Conservation (phyloP, 2,888 invertebrate genomes). For the Macrophya alboannulata region DNA sequence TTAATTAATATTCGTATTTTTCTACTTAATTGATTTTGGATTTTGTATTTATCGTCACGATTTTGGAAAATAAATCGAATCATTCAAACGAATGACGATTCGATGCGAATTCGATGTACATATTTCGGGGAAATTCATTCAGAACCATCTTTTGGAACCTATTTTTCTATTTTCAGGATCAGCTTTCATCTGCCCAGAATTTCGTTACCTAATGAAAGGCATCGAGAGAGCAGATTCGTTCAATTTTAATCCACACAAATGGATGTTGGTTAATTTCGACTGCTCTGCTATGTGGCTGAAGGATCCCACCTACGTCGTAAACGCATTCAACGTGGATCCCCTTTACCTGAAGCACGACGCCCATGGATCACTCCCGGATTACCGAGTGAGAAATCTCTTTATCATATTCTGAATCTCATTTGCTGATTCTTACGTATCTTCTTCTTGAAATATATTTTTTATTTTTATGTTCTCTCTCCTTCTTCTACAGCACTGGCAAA, state of each 20-base stretch:
- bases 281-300: slow-evolving; percentile 99
- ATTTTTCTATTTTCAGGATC: slow-evolving; percentile 81
- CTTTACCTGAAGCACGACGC: slow-evolving; percentile 97
- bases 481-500: slow-evolving; percentile 96
- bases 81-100: background rate
- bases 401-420: slow-evolving; percentile 22
- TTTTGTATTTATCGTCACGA: too few species aligned
- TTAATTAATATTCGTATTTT: too few species aligned
- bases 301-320: slow-evolving; percentile 93
- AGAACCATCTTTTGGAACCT: too few species aligned
- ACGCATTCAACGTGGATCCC: slow-evolving; percentile 98
- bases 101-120: too few species aligned
- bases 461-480: slow-evolving; percentile 11
- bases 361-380: slow-evolving; percentile 95
- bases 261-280: slow-evolving; percentile 99
- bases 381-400: slow-evolving; percentile 83
- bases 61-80: too few species aligned
- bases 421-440: background rate
- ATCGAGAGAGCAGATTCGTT: slow-evolving; percentile 96
- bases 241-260: slow-evolving; percentile 99
- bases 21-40: too few species aligned
- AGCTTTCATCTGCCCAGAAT: slow-evolving; percentile 98
- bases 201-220: slow-evolving; percentile 93
- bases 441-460: background rate
- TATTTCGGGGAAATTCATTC: background rate